Base-by-base conservation (phyloP, 2,888 invertebrate genomes). In the Parelbella ahira region DNA sequence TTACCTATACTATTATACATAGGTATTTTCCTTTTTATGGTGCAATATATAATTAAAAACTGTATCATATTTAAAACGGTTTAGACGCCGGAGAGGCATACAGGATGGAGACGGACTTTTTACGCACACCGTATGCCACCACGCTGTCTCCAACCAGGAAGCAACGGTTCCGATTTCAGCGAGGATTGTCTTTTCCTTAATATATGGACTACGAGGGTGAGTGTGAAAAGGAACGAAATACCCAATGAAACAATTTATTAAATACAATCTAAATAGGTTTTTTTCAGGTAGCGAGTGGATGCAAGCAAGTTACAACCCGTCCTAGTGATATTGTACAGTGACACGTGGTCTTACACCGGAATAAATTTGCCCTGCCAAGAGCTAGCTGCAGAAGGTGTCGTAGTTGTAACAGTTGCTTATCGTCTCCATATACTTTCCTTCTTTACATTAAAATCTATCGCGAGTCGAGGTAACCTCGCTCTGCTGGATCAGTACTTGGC, bases 121-220 rank as follows among this genome's bases (percentile, higher is more conserved):
- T 90, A 90, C 52, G 94, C 94, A 18, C 91, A 90, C 57, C 90
- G 92, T 49, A 91, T 91, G 67, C 91, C 90, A 34, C 89, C 92
- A n/a, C 88, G 91, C 13, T 94, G 94, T 62, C 91, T 92, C 0
- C 92, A 93, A 64, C 68, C 88, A 29, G 66, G 49, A 20, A 70
- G 67, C 44, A 56, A 60, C 30, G 65, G 57, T 38, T 68, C 57
- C 23, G 68, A 68, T 19, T 78, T 60, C 55, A 89, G 82, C 48
- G 96, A 96, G 83, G 95, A 97, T 74, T 97, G 97, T 62, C 89
- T 97, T n/a, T 95, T 93, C 66, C 78, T 97, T 33, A 97, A 97
- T 65, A 92, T 97, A 49, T 97, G 97, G 96, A 91, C 93, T 1
- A 94, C 97, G 28, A 91, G 92, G 89, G 93, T 93, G 56, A 48